Conservation (phyloP, 2,113 vertebrate genomes). For the Lichenostomus cassidix region DNA sequence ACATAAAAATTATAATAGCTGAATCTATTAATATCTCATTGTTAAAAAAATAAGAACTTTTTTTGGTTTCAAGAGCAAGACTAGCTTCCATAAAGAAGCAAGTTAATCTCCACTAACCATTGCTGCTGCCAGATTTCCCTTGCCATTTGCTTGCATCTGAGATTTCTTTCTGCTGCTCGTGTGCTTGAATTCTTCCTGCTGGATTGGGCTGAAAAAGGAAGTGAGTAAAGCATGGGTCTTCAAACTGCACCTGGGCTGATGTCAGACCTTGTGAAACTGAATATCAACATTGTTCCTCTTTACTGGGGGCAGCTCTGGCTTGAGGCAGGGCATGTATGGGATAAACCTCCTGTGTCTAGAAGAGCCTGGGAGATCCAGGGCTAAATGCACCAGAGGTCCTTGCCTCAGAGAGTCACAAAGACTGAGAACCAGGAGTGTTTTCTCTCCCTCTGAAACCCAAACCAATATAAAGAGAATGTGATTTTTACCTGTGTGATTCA, state of each 20-base stretch:
- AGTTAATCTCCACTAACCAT: not conserved
- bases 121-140: not conserved
- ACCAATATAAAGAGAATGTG: not conserved
- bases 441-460: not conserved
- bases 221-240: not conserved
- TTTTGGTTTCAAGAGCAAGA: not conserved
- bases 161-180: not conserved
- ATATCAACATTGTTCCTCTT: not conserved
- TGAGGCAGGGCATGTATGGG: rapidly evolving
- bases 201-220: not conserved
- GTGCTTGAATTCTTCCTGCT: not conserved
- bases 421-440: not conserved
- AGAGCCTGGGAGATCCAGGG: not conserved
- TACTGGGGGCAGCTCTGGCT: not conserved
- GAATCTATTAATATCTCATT: not conserved
- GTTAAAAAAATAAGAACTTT: not conserved
- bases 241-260: not conserved
- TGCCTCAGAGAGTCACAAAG: not conserved
- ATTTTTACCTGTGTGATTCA: rapidly evolving
- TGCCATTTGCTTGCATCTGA: not conserved
- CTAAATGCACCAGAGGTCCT: not conserved
- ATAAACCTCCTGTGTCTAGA: not conserved
- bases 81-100: not conserved
- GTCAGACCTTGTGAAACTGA: not conserved
- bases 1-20: not conserved